Conservation (phyloP, 1,140 invertebrate genomes). For the Meloidogyne floridensis region DNA sequence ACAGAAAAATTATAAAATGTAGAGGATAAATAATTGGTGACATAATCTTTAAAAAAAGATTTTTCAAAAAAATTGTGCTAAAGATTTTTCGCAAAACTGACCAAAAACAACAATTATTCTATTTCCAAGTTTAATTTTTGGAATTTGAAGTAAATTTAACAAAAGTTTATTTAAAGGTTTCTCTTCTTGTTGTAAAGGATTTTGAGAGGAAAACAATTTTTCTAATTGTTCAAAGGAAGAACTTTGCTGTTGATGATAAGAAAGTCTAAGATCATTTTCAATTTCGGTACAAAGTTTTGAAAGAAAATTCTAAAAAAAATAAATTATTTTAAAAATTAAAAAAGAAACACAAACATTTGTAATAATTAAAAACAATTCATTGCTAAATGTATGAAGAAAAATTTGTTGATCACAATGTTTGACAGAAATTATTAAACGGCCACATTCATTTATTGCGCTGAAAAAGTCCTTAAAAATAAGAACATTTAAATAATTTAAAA, state of each 20-base stretch:
- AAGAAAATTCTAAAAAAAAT: conserved; percentile 40
- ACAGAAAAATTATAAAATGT: conserved; percentile 97
- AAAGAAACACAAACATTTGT: conserved; percentile 14
- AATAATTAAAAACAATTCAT: conserved; percentile 46
- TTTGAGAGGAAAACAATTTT: conserved; percentile 14
- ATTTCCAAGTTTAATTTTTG: conserved; percentile 26
- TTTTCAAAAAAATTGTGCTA: no score
- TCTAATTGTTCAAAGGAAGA: conserved; percentile 31
- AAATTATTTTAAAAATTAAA: conserved; percentile 2
- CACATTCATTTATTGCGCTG: conserved; percentile 22
- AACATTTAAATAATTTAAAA: neutral
- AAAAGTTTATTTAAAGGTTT: conserved; percentile 3
- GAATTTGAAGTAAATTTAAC: conserved; percentile 34
- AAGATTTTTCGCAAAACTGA: neutral
- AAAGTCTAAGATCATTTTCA: conserved; percentile 56
- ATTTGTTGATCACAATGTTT: conserved; percentile 73
- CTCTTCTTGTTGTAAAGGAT: conserved; percentile 6
- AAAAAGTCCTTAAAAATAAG: conserved; percentile 34
- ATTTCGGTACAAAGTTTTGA: conserved; percentile 50
- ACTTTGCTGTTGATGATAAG: conserved; percentile 46
- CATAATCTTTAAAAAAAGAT: conserved; percentile 28
- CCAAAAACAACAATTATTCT: conserved; percentile 35
- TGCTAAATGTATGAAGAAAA: conserved; percentile 70
- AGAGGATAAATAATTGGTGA: conserved; percentile 73
- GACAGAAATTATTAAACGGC: conserved; percentile 66